A percentile compares a stretch with the other conserved stretches of the same genome.
Evolutionary conservation across 2,888 invertebrate species (phyloP).

Genomic region (Ametastegia equiseti): DNA sequence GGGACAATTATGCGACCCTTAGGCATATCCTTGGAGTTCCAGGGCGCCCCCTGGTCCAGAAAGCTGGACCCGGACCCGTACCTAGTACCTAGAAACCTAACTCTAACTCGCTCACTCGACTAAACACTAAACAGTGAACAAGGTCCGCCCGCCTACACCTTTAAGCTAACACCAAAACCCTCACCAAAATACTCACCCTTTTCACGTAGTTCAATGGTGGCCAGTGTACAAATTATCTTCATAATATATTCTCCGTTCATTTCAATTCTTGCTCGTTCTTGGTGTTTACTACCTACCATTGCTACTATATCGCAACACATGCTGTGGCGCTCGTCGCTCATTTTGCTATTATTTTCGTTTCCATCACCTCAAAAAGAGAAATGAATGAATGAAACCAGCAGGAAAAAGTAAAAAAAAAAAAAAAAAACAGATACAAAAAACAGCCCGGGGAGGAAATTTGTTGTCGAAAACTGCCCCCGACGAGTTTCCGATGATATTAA

Average conservation of each 20-base stretch:
- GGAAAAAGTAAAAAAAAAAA: too few species aligned
- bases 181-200: constrained; percentile 12
- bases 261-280: too few species aligned
- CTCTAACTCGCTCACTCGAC: constrained; percentile 29
- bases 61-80: background rate
- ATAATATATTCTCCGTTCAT: background rate
- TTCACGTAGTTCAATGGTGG: background rate
- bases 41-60: background rate
- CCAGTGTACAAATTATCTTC: background rate
- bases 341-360: background rate
- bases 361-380: background rate
- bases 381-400: background rate
- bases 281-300: too few species aligned
- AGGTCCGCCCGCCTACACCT: constrained; percentile 22
- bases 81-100: background rate
- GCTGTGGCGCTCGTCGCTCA: background rate
- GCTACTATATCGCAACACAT: too few species aligned
- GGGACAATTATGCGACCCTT: constrained; percentile 9
- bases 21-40: background rate
- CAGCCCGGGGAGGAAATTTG: background rate
- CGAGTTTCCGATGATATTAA: background rate
- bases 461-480: too few species aligned
- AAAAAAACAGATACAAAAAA: background rate
- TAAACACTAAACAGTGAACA: constrained; percentile 38
- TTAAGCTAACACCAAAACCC: constrained; percentile 34